A percentile compares a stretch with the other conserved stretches of the same genome.
These are phyloP conservation scores for Camponotus fellah DNA, from an alignment of 2,888 invertebrate genomes.

Conservation along the genomic window DNA sequence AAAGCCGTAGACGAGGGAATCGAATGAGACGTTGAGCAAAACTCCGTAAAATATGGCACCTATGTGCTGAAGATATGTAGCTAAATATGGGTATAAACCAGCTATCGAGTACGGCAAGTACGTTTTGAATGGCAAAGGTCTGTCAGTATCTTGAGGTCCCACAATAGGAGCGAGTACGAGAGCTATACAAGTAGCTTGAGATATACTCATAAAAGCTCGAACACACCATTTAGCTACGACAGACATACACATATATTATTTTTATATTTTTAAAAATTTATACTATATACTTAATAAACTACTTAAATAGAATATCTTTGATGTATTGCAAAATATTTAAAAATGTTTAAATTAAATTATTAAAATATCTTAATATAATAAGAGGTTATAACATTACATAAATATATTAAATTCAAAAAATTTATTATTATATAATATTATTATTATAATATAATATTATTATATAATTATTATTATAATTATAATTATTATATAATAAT, in stretches of 20 bases:
- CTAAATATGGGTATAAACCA: conserved; percentile 24
- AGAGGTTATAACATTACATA: background rate
- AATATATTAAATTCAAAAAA: background rate
- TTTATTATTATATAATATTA: background rate
- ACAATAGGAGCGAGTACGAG: conserved; percentile 49
- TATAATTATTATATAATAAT: background rate
- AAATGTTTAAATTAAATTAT: background rate
- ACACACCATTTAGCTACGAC: conserved; percentile 55
- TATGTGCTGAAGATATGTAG: conserved; percentile 56
- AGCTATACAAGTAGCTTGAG: conserved; percentile 49
- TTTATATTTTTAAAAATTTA: background rate
- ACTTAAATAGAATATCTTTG: background rate
- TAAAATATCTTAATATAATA: background rate
- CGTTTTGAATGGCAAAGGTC: conserved; percentile 49
- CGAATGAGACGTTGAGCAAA: conserved; percentile 64
- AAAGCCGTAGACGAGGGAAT: conserved; percentile 66
- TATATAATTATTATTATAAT: conserved; percentile 6
- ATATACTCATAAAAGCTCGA: conserved; percentile 50
- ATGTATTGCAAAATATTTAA: background rate
- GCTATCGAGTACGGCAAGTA: conserved; percentile 55
- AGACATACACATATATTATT: conserved; percentile 2
- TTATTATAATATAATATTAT: background rate
- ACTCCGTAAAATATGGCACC: conserved; percentile 45
- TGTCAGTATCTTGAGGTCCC: conserved; percentile 8
- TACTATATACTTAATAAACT: no score